Base-by-base conservation (phyloP, 2,888 invertebrate genomes). In the Marronus borbonicus region DNA sequence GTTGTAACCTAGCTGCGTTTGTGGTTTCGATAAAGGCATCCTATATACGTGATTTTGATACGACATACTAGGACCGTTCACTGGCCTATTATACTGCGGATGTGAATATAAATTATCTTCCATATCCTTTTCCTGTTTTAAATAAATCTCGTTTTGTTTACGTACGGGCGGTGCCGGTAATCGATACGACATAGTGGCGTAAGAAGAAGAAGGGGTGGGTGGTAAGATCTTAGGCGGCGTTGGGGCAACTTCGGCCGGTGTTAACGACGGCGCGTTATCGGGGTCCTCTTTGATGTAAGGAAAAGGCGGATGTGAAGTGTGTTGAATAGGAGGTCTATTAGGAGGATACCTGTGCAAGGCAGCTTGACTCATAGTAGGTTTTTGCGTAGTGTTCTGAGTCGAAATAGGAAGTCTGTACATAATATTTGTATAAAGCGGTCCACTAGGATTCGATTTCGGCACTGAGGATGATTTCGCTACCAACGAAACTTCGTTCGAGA, bases 221-320 rank as follows among this genome's bases (percentile, higher is more conserved):
- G 70, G 70, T 17, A 55, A 36, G 17, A 60, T 20, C 49, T 60
- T 60, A 24, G 72, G 72, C 20, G 58, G 72, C 5, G 68, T 50
- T 1, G 68, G 50, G 5, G 68, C 28, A 49, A 68, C 55, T 44
- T 74, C 72, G 5, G 44, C 60, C 1, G 49, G 50, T 24, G 60
- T n/a, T 24, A 39, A 20, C 14, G 20, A 28, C 12, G 72, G 72
- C 5, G 72, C 14, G 14, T 39, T 12, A 12, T 74, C 72, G 3
- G 72, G 72, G 3, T 74, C 72, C n/a, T 74, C 72, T 74, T 74
- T 74, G 14, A 74, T 60, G n/a, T 74, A 74, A 5, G 72, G 62
- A 3, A 62, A 74, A 60, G 60, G n/a, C n/a, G 44, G 10, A 3
- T 36, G 70, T 8, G 44, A 55, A 12, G 49, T 8, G 28, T 74